Base-by-base conservation (phyloP, 2,888 invertebrate species). In the Andrena chrysosceles region DNA sequence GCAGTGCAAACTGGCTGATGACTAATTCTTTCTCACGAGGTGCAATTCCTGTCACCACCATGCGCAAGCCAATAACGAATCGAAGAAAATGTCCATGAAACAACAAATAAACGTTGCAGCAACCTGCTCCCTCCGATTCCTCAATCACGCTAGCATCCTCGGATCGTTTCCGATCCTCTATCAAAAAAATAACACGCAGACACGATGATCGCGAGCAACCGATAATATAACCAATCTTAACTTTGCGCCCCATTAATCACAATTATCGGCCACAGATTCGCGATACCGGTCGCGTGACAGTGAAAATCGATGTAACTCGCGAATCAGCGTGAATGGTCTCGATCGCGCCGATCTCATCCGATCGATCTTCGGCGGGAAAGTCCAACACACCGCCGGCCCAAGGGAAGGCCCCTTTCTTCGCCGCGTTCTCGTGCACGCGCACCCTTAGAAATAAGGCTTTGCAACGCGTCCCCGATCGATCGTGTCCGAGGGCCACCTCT, bases 401-500 rank as follows among this genome's bases (percentile, higher is more conserved):
- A 2, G 10, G 56, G 54, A 48, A 48, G 63, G 10, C 10, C 78
- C 33, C 52, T 29, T 66, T n/a, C 42, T 33, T 59, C 49, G 56
- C 10, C 48, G 16, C 29, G 33, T 16, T 16, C 35, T 13, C 23
- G 49, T 20, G n/a, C 20, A 33, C 20, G 66, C 29, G 64, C 31
- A 59, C 49, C 66, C 42, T n/a, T 60, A 67, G 26, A 63, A 48
- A 35, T 72, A 63, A 72, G 48, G 26, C 56, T 33, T 69, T 62
- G 29, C 23, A 26, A 56, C 23, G 29, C 42, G 26, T 23, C 23
- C 23, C 23, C 13, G 66, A 78, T 60, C 67, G 52, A 78, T 48
- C 42, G 54, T 20, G 26, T 54, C 10, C 71, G 16, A 67, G 67
- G 54, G 33, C 75, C 75, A 81, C 29, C 82, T 80, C 81, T 70